A percentile compares a stretch with the other conserved stretches of the same genome.
phyloP scores from a whole-genome alignment of 30 jellyfish, hydroid and myxozoan species.

The Calvadosia cruxmelitensis region DNA sequence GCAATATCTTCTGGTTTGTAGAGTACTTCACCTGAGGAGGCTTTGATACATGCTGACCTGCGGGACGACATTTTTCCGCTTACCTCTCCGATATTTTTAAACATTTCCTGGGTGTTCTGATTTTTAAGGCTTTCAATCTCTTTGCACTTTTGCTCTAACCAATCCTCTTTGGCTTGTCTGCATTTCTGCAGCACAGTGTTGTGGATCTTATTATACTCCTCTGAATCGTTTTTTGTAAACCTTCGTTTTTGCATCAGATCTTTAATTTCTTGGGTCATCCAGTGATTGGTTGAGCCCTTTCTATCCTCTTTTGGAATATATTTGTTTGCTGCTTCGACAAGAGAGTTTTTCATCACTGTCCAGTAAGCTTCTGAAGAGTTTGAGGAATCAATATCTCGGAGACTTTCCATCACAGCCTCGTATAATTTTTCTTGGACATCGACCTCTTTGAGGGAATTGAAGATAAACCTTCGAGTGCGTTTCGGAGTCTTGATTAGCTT shows the following conservation, averaged over 20 bases:
- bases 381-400: too few species aligned
- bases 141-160: not conserved
- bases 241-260: conserved; percentile 9
- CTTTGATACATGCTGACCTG: conserved; percentile 3
- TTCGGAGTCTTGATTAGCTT: not conserved
- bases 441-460: not conserved
- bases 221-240: not conserved
- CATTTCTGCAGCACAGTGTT: not conserved
- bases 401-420: too few species aligned
- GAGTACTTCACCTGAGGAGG: conserved; percentile 3
- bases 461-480: not conserved
- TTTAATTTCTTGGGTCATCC: not conserved
- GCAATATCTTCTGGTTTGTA: conserved; percentile 7
- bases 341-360: too few species aligned
- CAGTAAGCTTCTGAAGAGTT: too few species aligned
- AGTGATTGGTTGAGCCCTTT: not conserved
- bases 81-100: not conserved
- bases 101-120: conserved; percentile 7
- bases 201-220: not conserved
- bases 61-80: not conserved
- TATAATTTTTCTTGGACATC: not conserved
- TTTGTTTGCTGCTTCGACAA: not conserved
- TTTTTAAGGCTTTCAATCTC: not conserved
- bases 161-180: not conserved
- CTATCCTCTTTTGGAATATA: not conserved